Evolutionary conservation across 1,140 invertebrate species (phyloP).

Genomic region (Nylanderia fulva): DNA sequence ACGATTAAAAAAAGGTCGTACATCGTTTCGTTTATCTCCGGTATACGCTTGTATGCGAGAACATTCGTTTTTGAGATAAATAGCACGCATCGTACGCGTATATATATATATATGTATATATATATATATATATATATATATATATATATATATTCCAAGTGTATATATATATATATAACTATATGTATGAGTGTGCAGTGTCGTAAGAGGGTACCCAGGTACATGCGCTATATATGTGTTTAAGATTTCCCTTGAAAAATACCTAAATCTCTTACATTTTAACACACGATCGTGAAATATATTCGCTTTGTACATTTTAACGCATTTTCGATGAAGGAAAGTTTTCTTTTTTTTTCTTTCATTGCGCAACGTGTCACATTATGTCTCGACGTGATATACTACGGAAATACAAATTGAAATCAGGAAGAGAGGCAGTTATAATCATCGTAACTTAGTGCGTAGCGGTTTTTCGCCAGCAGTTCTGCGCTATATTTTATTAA

Average conservation of each 20-base stretch:
- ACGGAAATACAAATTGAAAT: constrained; percentile 51
- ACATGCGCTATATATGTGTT: constrained; percentile 61
- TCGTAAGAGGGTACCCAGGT: constrained; percentile 61
- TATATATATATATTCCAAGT: constrained; percentile 54
- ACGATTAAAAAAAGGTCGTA: constrained; percentile 80
- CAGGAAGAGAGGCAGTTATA: constrained; percentile 46
- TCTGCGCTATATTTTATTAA: constrained; percentile 6
- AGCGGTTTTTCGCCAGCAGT: constrained; percentile 4
- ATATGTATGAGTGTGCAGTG: constrained; percentile 49
- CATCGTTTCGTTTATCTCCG: constrained; percentile 68
- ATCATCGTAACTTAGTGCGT: constrained; percentile 23
- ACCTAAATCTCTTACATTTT: constrained; percentile 59
- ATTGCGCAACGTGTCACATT: constrained; percentile 25
- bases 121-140: constrained; percentile 51
- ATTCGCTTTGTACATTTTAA: constrained; percentile 61
- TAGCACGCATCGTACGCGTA: constrained; percentile 62
- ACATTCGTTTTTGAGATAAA: constrained; percentile 63
- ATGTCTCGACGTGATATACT: constrained; percentile 55
- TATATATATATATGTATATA: constrained; percentile 51
- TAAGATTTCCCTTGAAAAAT: constrained; percentile 57
- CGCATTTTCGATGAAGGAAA: constrained; percentile 38
- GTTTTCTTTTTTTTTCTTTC: not conserved
- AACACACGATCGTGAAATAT: constrained; percentile 53
- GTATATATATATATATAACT: constrained; percentile 46
- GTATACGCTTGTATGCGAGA: constrained; percentile 66